Base-by-base conservation (phyloP, 2,888 invertebrate species). In the Nomada hirtipes region DNA sequence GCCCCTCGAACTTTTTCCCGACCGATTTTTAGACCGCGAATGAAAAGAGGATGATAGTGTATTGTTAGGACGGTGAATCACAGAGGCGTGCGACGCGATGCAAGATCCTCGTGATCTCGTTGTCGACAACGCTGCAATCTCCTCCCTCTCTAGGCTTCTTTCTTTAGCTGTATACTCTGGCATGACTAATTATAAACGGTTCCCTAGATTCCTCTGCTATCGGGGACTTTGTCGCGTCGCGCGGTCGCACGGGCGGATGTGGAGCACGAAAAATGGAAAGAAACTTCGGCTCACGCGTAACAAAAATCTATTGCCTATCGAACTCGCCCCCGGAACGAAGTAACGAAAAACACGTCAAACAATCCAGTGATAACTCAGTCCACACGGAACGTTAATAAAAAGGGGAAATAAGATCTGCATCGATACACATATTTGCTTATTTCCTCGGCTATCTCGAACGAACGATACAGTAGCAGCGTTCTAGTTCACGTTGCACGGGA, bases 151-250 rank as follows among this genome's bases (percentile, higher is more conserved):
- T 79, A 52, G 13, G 64, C 61, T 55, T 65, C 67, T 57, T 67
- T 71, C 52, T 59, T 44, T 47, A 60, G 68, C 71, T 60, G 70
- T 75, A 71, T 76, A 79, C 60, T 42, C 52, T 72, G 50, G 71
- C 81, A 63, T 83, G 88, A 88, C 86, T 88, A 87, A 87, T 88
- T 82, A 65, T 67, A 42, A 65, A 71, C 64, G 86, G 65, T 80
- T 79, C 76, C 61, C 81, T 71, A 82, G 69, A 71, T 75, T 82
- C 71, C 78, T 71, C n/a, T 68, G 72, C 69, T 88, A 87, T 87
- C 88, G 57, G 70, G 70, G 64, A 75, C 63, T 79, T 75, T 70
- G 74, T 59, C 70, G 77, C 69, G 79, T 64, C 67, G 76, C 13
- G 7, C 13, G 15, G 10, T 18, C 44, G 2, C 55, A 2, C 26